phyloP scores from a whole-genome alignment of 2,113 vertebrate genomes.

The Uria aalge region DNA sequence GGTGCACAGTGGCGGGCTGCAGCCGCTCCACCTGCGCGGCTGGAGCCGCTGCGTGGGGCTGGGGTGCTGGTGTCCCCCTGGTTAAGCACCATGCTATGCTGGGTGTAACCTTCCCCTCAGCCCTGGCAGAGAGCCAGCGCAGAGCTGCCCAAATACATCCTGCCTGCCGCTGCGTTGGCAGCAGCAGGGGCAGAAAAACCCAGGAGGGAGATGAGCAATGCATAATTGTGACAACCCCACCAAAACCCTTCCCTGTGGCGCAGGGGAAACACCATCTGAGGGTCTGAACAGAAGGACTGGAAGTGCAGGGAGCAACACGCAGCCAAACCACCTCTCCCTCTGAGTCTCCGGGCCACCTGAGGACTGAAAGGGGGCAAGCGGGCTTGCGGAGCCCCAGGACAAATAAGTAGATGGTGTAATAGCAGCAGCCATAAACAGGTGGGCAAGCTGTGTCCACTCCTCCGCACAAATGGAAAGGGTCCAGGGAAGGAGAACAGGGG shows the following conservation, averaged over 20 bases:
- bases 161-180: neutral
- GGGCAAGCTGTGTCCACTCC: neutral
- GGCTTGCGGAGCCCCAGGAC: neutral
- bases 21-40: rapidly evolving
- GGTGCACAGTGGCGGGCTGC: rapidly evolving
- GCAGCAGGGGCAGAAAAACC: neutral
- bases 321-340: neutral
- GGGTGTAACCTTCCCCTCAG: neutral
- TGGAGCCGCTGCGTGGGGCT: rapidly evolving
- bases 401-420: neutral
- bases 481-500: neutral
- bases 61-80: neutral
- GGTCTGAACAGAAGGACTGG: neutral
- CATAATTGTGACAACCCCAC: neutral
- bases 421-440: neutral
- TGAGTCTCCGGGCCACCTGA: neutral
- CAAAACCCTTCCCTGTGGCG: neutral
- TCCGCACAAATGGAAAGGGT: neutral
- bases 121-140: neutral
- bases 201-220: neutral
- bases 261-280: neutral
- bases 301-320: rapidly evolving
- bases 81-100: neutral
- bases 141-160: neutral
- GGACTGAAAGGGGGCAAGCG: neutral